Evolutionary conservation across 2,113 vertebrate genomes (phyloP), one percentile per base, ranked within the genome.

Genomic region (Hydrolagus affinis): DNA sequence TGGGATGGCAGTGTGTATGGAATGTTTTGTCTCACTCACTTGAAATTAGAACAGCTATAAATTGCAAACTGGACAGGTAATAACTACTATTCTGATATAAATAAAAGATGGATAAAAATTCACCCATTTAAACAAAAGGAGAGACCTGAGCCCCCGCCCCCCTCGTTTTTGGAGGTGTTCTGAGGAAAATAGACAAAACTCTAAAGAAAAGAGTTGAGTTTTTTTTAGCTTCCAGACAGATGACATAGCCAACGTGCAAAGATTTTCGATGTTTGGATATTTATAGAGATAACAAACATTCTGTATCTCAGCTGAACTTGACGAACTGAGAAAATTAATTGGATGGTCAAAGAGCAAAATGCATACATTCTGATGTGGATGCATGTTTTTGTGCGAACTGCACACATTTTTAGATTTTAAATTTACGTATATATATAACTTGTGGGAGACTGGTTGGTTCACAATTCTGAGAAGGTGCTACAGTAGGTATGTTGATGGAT

Each of bases 1-100:
- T 21, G 4, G 21, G 21, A 25, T 71, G 4, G 70, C 12, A 59
- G 44, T 11, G 44, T 77, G 44, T 6, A 44, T 44, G 56, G 3
- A 57, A 59, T 77, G 74, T 77, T 77, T 77, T 77, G 74, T 59
- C 74, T 77, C 56, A 77, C 56, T 57, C 44, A 44, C 3, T 77
- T 2, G 56, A 8, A 77, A 56, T 23, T 59, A 77, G 23, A 59
- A 17, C 59, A 56, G 23, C n/a, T 77, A 19, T 21, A 60, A 23
- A 21, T 77, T 77, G 56, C 44, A 44, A 23, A 59, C 73, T 77
- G 9, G 15, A 10, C 12, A 23, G 70, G 70, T 23, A 71, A 71
- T 11, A n/a, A 3, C 44, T 6, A 1, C 44, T 6, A 44, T 44
- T 44, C 44, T 44, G 44, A 3, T 44, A 44, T 44, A 44, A 44